Conservation (phyloP, 1,140 invertebrate genomes). For the Scaptomyza pallida region DNA sequence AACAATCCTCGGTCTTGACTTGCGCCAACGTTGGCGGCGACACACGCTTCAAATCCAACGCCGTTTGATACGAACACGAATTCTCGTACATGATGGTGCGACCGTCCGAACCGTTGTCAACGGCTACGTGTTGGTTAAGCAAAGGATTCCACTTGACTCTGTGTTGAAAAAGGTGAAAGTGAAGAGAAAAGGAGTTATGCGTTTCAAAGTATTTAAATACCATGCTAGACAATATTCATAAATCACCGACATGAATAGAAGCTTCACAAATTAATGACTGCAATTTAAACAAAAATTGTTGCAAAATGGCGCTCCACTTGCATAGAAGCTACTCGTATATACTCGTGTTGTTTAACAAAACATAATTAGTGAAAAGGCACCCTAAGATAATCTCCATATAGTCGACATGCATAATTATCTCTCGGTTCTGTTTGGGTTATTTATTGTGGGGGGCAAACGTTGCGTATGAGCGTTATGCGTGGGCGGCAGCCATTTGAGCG, state of each 20-base stretch:
- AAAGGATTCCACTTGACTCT: constrained; percentile 83
- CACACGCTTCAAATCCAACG: constrained; percentile 91
- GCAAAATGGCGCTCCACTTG: constrained; percentile 27
- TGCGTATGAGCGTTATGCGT: constrained; percentile 76
- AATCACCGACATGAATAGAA: constrained; percentile 46
- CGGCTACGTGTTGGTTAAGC: constrained; percentile 69
- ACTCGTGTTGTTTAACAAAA: constrained; percentile 8
- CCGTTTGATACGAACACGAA: constrained; percentile 94
- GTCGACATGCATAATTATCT: constrained; percentile 74
- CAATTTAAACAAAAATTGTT: no score
- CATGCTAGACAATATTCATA: constrained; percentile 44
- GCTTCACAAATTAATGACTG: constrained; percentile 65
- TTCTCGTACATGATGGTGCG: constrained; percentile 91
- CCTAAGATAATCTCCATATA: constrained; percentile 39
- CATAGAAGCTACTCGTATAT: constrained; percentile 12
- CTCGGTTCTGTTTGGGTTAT: constrained; percentile 60
- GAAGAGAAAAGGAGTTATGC: neutral
- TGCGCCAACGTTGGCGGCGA: constrained; percentile 84
- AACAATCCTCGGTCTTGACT: constrained; percentile 87
- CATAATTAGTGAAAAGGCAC: constrained; percentile 51
- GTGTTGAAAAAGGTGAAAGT: neutral
- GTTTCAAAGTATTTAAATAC: neutral
- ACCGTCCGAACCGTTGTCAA: constrained; percentile 52
- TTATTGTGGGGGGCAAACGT: constrained; percentile 66
- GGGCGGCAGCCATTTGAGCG: constrained; percentile 73